Conservation (phyloP, 2,888 invertebrate species). For the Mechanitis mazaeus region DNA sequence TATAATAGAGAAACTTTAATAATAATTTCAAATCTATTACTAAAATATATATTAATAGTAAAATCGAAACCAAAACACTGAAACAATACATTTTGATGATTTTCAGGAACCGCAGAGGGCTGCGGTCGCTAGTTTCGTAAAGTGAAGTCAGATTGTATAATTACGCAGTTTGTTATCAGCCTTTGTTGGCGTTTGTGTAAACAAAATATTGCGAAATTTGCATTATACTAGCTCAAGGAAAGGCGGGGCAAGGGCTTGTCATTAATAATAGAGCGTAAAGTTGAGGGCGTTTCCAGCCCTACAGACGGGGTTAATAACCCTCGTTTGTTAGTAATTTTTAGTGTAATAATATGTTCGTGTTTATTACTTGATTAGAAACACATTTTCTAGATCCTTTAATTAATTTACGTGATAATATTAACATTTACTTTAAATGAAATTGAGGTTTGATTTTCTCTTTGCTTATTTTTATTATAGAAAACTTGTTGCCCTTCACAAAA, state of each 20-base stretch:
- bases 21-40: background rate
- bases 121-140: slow-evolving; percentile 17
- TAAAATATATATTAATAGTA: slow-evolving; percentile 7
- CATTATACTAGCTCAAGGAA: slow-evolving; percentile 59
- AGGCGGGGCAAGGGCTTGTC: slow-evolving; percentile 65
- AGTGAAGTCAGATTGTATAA: slow-evolving; percentile 28
- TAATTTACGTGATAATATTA: background rate
- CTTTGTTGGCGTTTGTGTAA: slow-evolving; percentile 43
- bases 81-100: slow-evolving; percentile 20
- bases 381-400: background rate
- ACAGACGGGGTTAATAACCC: slow-evolving; percentile 65
- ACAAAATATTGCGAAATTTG: slow-evolving; percentile 71
- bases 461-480: background rate
- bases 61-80: slow-evolving; percentile 14
- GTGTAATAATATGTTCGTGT: slow-evolving; percentile 37
- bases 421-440: background rate
- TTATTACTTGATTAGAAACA: slow-evolving; percentile 5
- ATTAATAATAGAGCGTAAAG: slow-evolving; percentile 73
- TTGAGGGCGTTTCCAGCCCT: slow-evolving; percentile 65
- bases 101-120: slow-evolving; percentile 16
- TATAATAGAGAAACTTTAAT: slow-evolving; percentile 1
- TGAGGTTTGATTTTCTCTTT: background rate
- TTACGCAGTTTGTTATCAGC: slow-evolving; percentile 31
- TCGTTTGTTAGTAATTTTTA: slow-evolving; percentile 48
- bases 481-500: slow-evolving; percentile 3